phyloP scores from a whole-genome alignment of 2,888 invertebrate species.

The Conops quadrifasciatus region DNA sequence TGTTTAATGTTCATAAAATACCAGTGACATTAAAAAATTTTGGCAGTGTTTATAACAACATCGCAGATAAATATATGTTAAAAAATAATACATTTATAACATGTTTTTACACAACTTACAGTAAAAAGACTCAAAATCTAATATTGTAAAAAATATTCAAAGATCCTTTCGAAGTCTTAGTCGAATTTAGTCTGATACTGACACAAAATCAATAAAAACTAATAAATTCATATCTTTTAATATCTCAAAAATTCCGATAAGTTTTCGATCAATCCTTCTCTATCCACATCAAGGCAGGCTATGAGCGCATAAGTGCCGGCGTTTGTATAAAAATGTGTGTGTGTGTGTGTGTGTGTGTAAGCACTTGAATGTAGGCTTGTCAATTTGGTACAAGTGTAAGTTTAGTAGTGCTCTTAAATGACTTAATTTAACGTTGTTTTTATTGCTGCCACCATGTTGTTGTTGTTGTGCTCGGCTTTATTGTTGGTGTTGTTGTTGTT shows the following conservation, averaged over 20 bases:
- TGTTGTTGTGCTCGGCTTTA: background rate
- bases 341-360: conserved; percentile 16
- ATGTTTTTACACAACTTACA: too few species aligned
- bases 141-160: too few species aligned
- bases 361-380: background rate
- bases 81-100: too few species aligned
- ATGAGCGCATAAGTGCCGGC: background rate
- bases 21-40: too few species aligned
- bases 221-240: background rate
- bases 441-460: conserved; percentile 6
- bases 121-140: too few species aligned
- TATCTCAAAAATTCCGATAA: background rate
- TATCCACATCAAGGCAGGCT: background rate
- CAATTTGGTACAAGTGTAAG: background rate
- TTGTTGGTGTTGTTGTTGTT: conserved; percentile 4
- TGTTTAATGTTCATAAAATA: too few species aligned
- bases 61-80: too few species aligned
- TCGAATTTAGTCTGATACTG: too few species aligned
- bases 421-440: conserved; percentile 40
- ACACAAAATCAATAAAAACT: background rate
- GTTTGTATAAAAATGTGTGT: conserved; percentile 17
- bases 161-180: too few species aligned
- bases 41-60: too few species aligned
- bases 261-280: background rate
- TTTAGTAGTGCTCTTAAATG: conserved; percentile 34